Percentiles rank a stretch among this genome's conserved stretches.
These are phyloP conservation scores for Heteractis magnifica DNA, from an alignment of 92 coral and sea anemone species.

Conservation along the genomic window DNA sequence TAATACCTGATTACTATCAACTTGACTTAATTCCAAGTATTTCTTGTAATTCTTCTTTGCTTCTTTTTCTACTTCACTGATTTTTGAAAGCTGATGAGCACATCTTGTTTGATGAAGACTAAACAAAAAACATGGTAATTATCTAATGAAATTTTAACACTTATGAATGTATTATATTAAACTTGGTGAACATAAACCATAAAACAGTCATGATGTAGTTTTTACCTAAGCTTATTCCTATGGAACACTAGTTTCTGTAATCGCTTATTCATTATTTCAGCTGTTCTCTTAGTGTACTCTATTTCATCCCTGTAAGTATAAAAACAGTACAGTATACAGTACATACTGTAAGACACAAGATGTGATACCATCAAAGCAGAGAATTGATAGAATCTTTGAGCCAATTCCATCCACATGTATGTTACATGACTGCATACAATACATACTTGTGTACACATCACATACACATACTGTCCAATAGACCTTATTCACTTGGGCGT, in stretches of 20 bases:
- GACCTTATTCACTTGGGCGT: too few species aligned
- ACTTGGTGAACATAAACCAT: neutral
- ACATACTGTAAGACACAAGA: neutral
- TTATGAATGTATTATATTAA: too few species aligned
- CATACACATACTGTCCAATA: too few species aligned
- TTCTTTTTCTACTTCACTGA: slow-evolving; percentile 63
- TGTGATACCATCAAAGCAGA: neutral
- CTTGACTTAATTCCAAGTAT: slow-evolving; percentile 72
- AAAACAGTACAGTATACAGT: neutral
- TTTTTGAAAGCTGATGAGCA: slow-evolving; percentile 65
- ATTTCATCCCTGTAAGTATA: slow-evolving; percentile 61
- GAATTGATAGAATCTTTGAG: too few species aligned
- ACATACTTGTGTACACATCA: neutral
- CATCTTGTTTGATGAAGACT: slow-evolving; percentile 77
- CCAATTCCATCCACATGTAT: too few species aligned
- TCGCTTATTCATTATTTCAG: slow-evolving; percentile 42
- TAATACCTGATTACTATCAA: slow-evolving; percentile 66
- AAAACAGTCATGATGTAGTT: neutral
- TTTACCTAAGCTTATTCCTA: slow-evolving; percentile 70
- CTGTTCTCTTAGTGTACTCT: slow-evolving; percentile 45
- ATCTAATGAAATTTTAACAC: neutral
- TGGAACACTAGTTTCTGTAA: slow-evolving; percentile 70
- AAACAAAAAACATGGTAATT: neutral
- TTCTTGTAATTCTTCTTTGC: slow-evolving; percentile 73
- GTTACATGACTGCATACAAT: too few species aligned